phyloP scores from a whole-genome alignment of 2,888 invertebrate species.

The Zaprionus bogoriensis region DNA sequence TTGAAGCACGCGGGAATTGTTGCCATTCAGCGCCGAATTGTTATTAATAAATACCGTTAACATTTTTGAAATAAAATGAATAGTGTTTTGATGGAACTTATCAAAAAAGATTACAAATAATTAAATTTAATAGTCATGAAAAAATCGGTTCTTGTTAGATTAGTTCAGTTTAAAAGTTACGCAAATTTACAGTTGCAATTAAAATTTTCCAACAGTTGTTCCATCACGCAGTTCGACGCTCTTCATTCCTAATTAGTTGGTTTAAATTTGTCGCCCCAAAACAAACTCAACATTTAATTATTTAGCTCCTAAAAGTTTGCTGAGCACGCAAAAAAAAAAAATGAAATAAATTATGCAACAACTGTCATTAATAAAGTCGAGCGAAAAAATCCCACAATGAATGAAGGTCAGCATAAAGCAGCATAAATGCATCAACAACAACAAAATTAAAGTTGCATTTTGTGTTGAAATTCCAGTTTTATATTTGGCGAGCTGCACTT shows the following conservation, averaged over 20 bases:
- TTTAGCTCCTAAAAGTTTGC: slow-evolving; percentile 42
- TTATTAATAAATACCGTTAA: not conserved
- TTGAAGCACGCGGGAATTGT: slow-evolving; percentile 22
- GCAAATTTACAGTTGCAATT: too few species aligned
- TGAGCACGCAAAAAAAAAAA: slow-evolving; percentile 44
- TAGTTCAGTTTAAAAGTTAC: too few species aligned
- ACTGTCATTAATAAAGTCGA: slow-evolving; percentile 75
- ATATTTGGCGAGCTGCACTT: slow-evolving; percentile 73
- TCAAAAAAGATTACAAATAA: not conserved
- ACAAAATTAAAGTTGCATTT: slow-evolving; percentile 68
- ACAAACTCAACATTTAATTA: slow-evolving; percentile 61
- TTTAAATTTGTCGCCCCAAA: slow-evolving; percentile 42
- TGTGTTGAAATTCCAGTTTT: slow-evolving; percentile 75
- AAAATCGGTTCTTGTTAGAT: not conserved
- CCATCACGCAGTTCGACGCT: not conserved
- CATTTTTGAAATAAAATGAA: too few species aligned
- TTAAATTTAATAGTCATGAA: not conserved
- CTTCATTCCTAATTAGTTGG: slow-evolving; percentile 22
- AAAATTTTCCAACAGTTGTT: not conserved
- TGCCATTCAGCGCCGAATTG: not conserved
- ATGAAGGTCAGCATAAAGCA: slow-evolving; percentile 70
- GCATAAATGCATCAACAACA: slow-evolving; percentile 63
- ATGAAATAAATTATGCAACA: slow-evolving; percentile 76
- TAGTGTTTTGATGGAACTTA: too few species aligned
- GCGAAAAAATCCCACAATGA: slow-evolving; percentile 73